A percentile compares a stretch with the other conserved stretches of the same genome.
These are phyloP conservation scores for Drosophila tsacasi DNA, from an alignment of 1,140 invertebrate genomes.

Conservation along the genomic window DNA sequence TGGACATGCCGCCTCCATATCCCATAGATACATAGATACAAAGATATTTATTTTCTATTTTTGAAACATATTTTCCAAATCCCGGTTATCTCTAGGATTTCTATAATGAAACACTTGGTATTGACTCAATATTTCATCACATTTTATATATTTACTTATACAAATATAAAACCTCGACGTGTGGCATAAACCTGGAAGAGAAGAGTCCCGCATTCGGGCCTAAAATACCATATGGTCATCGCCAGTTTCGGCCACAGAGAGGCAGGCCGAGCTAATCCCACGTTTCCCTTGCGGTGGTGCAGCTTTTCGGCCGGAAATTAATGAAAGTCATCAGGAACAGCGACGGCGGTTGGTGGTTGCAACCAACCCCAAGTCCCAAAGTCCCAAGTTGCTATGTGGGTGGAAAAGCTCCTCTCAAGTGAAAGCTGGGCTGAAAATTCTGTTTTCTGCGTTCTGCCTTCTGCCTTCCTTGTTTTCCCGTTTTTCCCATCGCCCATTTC, in stretches of 20 bases:
- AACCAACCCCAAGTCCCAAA: slow-evolving; percentile 38
- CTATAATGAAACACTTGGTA: neutral
- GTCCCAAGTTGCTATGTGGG: slow-evolving; percentile 40
- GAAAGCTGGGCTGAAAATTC: slow-evolving; percentile 50
- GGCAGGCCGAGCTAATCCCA: slow-evolving; percentile 4
- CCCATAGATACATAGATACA: neutral
- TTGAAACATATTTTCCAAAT: neutral
- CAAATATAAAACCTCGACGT: neutral
- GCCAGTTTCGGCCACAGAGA: slow-evolving; percentile 1
- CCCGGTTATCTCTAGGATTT: too few species aligned
- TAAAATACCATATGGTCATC: slow-evolving; percentile 13
- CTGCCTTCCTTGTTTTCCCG: slow-evolving; percentile 15
- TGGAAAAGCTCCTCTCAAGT: slow-evolving; percentile 51
- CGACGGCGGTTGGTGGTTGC: slow-evolving; percentile 41
- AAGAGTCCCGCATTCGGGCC: neutral
- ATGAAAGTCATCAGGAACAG: slow-evolving; percentile 57
- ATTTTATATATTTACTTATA: neutral
- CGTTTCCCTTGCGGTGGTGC: slow-evolving; percentile 30
- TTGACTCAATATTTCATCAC: neutral
- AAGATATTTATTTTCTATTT: neutral
- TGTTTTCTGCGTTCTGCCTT: slow-evolving; percentile 15
- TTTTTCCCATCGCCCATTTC: slow-evolving; percentile 6
- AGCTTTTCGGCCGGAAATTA: slow-evolving; percentile 59
- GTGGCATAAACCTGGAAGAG: neutral
- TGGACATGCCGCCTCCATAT: neutral